These are phyloP conservation scores for Phaedon cochleariae DNA, from an alignment of 2,888 invertebrate genomes.

Conservation along the genomic window DNA sequence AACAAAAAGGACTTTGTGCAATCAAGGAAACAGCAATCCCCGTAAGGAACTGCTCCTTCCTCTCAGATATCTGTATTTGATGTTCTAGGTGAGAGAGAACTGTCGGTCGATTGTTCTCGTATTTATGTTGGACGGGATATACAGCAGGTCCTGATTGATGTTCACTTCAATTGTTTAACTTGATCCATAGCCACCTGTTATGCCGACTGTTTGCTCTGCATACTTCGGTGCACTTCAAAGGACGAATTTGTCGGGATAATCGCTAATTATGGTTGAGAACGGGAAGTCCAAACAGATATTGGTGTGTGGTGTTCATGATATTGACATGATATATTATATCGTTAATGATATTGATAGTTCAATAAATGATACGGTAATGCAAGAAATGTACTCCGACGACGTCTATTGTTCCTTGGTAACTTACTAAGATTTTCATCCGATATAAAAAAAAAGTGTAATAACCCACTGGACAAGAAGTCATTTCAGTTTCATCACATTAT, in stretches of 20 bases:
- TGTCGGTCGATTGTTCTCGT: conserved; percentile 54
- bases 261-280: conserved; percentile 29
- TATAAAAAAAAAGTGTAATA: no score
- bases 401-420: no score
- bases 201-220: conserved; percentile 42
- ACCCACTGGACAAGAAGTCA: no score
- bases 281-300: neutral
- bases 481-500: no score
- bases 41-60: neutral
- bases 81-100: conserved; percentile 41
- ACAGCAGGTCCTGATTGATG: conserved; percentile 53
- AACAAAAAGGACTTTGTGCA: conserved; percentile 26
- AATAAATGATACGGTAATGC: no score
- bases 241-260: conserved; percentile 37
- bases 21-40: conserved; percentile 18
- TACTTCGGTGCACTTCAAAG: conserved; percentile 45
- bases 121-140: conserved; percentile 55
- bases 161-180: conserved; percentile 57
- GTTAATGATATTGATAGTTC: no score
- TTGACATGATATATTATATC: no score
- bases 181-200: conserved; percentile 51
- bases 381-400: no score
- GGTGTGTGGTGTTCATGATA: no score
- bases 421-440: no score
- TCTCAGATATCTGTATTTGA: conserved; percentile 44